A percentile compares a stretch with the other conserved stretches of the same genome.
phyloP scores from a whole-genome alignment of 1,140 invertebrate species.

The Zaprionus ornatus region DNA sequence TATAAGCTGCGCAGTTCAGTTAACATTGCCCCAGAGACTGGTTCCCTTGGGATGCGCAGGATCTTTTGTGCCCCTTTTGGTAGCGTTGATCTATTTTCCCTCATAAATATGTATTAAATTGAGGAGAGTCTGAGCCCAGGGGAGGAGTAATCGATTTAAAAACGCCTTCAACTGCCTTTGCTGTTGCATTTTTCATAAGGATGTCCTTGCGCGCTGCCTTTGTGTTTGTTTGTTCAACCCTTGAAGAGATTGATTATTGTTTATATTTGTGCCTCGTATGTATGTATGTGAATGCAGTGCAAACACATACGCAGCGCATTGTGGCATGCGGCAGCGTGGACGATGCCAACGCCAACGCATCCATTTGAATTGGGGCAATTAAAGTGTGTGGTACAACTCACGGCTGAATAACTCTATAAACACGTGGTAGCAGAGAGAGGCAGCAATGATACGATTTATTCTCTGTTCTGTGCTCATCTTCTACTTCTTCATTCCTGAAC shows the following conservation, averaged over 20 bases:
- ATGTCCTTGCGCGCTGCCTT: constrained; percentile 65
- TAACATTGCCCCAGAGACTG: neutral
- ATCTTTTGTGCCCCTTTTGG: neutral
- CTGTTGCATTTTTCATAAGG: constrained; percentile 56
- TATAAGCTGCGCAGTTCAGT: constrained; percentile 21
- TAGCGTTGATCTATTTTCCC: constrained; percentile 60
- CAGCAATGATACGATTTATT: constrained; percentile 17
- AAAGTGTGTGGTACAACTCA: constrained; percentile 67
- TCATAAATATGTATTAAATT: constrained; percentile 80
- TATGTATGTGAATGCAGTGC: constrained; percentile 70
- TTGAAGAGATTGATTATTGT: constrained; percentile 80
- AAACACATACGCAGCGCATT: constrained; percentile 69
- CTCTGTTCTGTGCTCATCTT: constrained; percentile 14
- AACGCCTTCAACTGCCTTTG: constrained; percentile 61
- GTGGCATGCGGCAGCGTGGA: constrained; percentile 47
- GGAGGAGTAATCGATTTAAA: constrained; percentile 75
- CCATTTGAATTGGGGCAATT: constrained; percentile 77
- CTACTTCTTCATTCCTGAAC: constrained; percentile 7
- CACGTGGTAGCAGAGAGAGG: constrained; percentile 60
- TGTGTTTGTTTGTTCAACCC: constrained; percentile 78
- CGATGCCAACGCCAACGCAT: constrained; percentile 37
- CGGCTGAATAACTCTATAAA: constrained; percentile 60
- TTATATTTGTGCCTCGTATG: constrained; percentile 71
- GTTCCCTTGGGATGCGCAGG: neutral
- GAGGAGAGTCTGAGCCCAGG: constrained; percentile 16